Evolutionary conservation across 2,888 invertebrate genomes (phyloP).

Genomic region (Harpalus rubripes): DNA sequence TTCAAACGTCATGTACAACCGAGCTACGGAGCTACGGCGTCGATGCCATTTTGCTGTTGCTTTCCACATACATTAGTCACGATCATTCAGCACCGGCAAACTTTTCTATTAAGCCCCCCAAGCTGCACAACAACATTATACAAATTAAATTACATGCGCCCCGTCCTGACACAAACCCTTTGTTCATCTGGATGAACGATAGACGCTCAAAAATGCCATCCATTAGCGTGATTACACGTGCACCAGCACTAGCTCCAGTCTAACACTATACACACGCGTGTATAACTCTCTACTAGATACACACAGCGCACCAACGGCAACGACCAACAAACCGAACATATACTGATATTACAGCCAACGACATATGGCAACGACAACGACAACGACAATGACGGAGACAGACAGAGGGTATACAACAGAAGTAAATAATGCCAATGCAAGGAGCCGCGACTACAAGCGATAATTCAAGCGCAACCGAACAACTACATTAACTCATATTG

Average conservation of each 20-base stretch:
- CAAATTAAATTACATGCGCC: slow-evolving; percentile 66
- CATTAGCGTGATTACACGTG: slow-evolving; percentile 66
- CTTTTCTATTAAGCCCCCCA: slow-evolving; percentile 62
- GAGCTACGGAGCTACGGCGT: slow-evolving; percentile 35
- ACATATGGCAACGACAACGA: slow-evolving; percentile 16
- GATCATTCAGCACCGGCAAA: slow-evolving; percentile 63
- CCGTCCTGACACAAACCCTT: slow-evolving; percentile 63
- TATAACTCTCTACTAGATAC: background rate
- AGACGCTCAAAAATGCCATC: slow-evolving; percentile 65
- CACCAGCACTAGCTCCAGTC: slow-evolving; percentile 22
- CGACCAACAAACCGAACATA: slow-evolving; percentile 18
- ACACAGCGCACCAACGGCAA: slow-evolving; percentile 6
- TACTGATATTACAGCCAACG: background rate
- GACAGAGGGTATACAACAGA: background rate
- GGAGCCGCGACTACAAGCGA: slow-evolving; percentile 10
- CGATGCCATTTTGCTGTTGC: slow-evolving; percentile 53
- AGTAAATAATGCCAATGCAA: slow-evolving; percentile 11
- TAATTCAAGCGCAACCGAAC: background rate
- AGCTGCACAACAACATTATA: slow-evolving; percentile 63
- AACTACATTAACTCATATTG: slow-evolving; percentile 31
- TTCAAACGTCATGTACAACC: slow-evolving; percentile 52
- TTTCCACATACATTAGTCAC: slow-evolving; percentile 61
- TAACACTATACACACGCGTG: slow-evolving; percentile 10
- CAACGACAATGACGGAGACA: slow-evolving; percentile 28
- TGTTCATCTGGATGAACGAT: slow-evolving; percentile 65